A percentile compares a stretch with the other conserved stretches of the same genome.
phyloP scores from a whole-genome alignment of 2,888 invertebrate species.

The Yponomeuta sedellus region DNA sequence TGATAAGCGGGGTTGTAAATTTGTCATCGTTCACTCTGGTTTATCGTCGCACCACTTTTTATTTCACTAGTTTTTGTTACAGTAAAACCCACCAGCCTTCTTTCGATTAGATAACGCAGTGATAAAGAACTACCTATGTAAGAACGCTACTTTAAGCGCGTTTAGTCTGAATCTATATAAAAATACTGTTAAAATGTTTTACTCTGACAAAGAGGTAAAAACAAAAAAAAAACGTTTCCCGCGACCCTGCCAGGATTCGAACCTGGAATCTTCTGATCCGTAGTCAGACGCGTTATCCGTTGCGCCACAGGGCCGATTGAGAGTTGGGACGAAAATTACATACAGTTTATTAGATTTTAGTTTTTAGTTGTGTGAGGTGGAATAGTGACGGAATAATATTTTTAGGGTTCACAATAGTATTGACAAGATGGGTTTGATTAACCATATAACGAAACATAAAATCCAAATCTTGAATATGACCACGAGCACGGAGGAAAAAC shows the following conservation, averaged over 20 bases:
- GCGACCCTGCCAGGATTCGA: constrained; percentile 75
- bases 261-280: constrained; percentile 82
- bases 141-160: no score
- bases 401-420: no score
- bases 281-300: constrained; percentile 78
- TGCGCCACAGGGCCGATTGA: constrained; percentile 51
- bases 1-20: constrained; percentile 41
- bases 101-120: neutral
- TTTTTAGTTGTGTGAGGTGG: neutral
- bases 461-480: neutral
- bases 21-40: constrained; percentile 35
- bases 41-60: constrained; percentile 28
- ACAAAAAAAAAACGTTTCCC: neutral
- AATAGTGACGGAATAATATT: no score
- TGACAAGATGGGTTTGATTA: no score
- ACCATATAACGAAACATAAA: neutral
- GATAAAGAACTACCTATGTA: neutral
- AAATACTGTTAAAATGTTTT: neutral
- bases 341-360: neutral
- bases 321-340: constrained; percentile 8
- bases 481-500: no score
- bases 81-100: neutral
- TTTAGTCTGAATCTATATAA: no score
- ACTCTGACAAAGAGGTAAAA: constrained; percentile 11
- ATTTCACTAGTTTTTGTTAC: constrained; percentile 6